Evolutionary conservation across 2,888 invertebrate species (phyloP).

Genomic region (Pollenia griseotomentosa): DNA sequence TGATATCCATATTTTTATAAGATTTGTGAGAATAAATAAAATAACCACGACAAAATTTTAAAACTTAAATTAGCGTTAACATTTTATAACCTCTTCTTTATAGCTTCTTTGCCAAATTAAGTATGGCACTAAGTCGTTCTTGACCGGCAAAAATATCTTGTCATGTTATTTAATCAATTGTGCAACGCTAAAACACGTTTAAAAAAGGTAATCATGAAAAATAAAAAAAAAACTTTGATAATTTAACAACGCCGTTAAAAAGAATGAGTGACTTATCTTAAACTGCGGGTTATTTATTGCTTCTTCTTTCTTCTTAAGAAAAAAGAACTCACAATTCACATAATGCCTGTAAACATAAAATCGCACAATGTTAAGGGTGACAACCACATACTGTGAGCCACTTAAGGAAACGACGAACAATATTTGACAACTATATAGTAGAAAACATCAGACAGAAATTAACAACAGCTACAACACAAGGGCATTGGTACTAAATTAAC

Average conservation of each 20-base stretch:
- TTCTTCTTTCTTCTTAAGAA: neutral
- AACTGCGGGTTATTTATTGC: slow-evolving; percentile 3
- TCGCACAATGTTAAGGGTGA: neutral
- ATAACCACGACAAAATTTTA: too few relatives aligned
- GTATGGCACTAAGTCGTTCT: too few relatives aligned
- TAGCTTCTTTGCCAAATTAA: too few relatives aligned
- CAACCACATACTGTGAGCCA: slow-evolving; percentile 48
- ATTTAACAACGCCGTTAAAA: neutral
- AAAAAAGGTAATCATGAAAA: slow-evolving; percentile 9
- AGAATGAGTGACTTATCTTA: slow-evolving; percentile 47
- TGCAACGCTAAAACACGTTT: slow-evolving; percentile 10
- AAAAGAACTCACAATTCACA: neutral
- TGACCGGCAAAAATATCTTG: too few relatives aligned
- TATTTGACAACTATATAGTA: slow-evolving; percentile 18
- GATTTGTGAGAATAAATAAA: too few relatives aligned
- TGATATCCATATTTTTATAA: too few relatives aligned
- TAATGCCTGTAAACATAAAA: neutral
- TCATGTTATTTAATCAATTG: neutral
- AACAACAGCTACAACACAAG: neutral
- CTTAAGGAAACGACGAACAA: neutral
- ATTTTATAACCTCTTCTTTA: too few relatives aligned
- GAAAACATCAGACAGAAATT: neutral
- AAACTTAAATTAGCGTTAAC: too few relatives aligned
- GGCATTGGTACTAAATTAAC: neutral
- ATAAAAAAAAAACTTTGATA: neutral